Evolutionary conservation across 2,113 vertebrate species (phyloP).

Genomic region (Takifugu flavidus): DNA sequence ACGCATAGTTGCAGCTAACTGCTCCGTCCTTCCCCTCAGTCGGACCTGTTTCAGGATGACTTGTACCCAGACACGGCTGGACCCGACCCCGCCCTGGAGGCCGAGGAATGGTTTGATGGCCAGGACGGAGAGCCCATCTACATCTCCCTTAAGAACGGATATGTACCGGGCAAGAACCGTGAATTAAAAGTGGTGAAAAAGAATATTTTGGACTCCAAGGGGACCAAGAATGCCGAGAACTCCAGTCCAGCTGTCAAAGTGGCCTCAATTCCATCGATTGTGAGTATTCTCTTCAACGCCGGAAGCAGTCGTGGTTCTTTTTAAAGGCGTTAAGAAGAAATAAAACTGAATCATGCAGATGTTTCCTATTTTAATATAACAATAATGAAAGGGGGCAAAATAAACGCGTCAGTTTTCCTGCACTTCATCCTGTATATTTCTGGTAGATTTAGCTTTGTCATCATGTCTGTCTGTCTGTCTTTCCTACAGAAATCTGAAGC

Average conservation of each 20-base stretch:
- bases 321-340: too few species aligned
- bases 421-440: too few species aligned
- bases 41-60: constrained; percentile 97
- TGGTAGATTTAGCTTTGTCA: too few species aligned
- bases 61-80: constrained; percentile 93
- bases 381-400: neutral
- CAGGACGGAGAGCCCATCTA: constrained; percentile 89
- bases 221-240: constrained; percentile 83
- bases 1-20: too few species aligned
- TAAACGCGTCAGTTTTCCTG: neutral
- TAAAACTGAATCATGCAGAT: too few species aligned
- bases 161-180: constrained; percentile 88
- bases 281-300: constrained; percentile 50
- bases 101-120: constrained; percentile 95
- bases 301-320: too few species aligned
- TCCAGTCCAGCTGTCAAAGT: constrained; percentile 78
- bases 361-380: neutral
- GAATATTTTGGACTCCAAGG: constrained; percentile 90
- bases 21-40: constrained; percentile 68
- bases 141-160: constrained; percentile 93
- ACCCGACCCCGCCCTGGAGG: constrained; percentile 87
- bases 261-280: constrained; percentile 62
- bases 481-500: constrained; percentile 84
- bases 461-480: neutral
- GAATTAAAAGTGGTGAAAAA: constrained; percentile 95